Base-by-base conservation (phyloP, 2,888 invertebrate genomes). In the Acleris cristana region DNA sequence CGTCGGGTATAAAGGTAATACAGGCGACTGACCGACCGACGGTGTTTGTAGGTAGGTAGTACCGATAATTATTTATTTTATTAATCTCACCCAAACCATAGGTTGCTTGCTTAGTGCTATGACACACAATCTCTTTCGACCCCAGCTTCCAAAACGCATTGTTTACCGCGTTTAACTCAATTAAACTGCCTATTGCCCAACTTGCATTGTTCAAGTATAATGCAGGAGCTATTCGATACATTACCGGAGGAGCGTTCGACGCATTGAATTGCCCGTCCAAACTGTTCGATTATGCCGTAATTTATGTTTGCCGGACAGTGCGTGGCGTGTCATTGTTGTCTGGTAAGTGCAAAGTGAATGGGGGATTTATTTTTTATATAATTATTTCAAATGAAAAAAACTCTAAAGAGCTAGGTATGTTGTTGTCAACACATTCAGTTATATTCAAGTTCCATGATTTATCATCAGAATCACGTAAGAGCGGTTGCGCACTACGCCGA, bases 121-220 rank as follows among this genome's bases (percentile, higher is more conserved):
- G 51, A 1, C 34, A 34, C 34, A 12, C 3, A 34, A 34, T 34
- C 34, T 34, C 12, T 34, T 34, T 34, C 34, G 34, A 40, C 48
- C 48, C 18, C 3, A 21, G 57, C 57, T 21, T 23, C 44, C n/a
- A 45, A 44, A 57, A 57, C 57, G 2, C 23, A 73, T 79, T 81
- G 79, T 82, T 79, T 76, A 77, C 73, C 79, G 78, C 77, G 73
- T 74, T 69, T 56, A 76, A 74, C 68, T 75, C 71, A 71, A 73
- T 69, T 73, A 73, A 74, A 72, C 72, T 53, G 60, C 58, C 69
- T 70, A 73, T 71, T 26, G 44, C 21, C 44, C 21, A 21, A 56
- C 44, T 56, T 44, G 23, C 58, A 58, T 58, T 58, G 58, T 58
- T 48, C 23, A 26, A 45, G 23, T 21, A 58, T 48, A 57, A 58